These are phyloP conservation scores for Sinocyclocheilus anophthalmus DNA, from an alignment of 2,113 vertebrate species.

Conservation along the genomic window DNA sequence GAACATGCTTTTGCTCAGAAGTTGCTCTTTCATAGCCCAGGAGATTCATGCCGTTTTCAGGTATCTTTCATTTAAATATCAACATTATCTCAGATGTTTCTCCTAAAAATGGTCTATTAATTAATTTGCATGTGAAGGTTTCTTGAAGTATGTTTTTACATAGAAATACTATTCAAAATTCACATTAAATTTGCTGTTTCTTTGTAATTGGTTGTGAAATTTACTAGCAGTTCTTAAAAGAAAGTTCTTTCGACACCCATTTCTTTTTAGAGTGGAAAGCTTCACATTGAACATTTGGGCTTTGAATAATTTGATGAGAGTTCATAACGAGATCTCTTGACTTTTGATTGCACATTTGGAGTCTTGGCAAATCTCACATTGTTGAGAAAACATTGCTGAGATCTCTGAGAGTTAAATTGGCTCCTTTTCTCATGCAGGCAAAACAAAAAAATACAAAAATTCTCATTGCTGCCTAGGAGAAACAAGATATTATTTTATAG, in stretches of 20 bases:
- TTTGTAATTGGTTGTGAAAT: not conserved
- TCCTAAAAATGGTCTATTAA: not conserved
- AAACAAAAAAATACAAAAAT: not conserved
- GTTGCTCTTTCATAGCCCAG: too few species aligned
- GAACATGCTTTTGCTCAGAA: not conserved
- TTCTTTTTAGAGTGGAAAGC: not conserved
- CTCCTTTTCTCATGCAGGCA: not conserved
- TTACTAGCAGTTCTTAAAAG: not conserved
- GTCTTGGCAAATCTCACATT: not conserved
- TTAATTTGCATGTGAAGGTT: not conserved
- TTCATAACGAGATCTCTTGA: not conserved
- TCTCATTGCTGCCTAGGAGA: not conserved
- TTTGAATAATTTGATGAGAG: not conserved
- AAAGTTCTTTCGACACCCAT: not conserved
- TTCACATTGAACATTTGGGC: not conserved
- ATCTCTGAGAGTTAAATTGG: not conserved
- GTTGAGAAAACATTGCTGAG: not conserved
- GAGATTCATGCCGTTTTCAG: too few species aligned
- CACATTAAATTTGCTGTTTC: not conserved
- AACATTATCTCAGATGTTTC: not conserved
- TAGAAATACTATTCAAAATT: too few species aligned
- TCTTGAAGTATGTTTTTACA: too few species aligned
- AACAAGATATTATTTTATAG: not conserved
- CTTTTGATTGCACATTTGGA: not conserved
- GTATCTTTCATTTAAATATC: too few species aligned